phyloP scores from a whole-genome alignment of 2,797 vertebrate species.

The Sus cebifrons region DNA sequence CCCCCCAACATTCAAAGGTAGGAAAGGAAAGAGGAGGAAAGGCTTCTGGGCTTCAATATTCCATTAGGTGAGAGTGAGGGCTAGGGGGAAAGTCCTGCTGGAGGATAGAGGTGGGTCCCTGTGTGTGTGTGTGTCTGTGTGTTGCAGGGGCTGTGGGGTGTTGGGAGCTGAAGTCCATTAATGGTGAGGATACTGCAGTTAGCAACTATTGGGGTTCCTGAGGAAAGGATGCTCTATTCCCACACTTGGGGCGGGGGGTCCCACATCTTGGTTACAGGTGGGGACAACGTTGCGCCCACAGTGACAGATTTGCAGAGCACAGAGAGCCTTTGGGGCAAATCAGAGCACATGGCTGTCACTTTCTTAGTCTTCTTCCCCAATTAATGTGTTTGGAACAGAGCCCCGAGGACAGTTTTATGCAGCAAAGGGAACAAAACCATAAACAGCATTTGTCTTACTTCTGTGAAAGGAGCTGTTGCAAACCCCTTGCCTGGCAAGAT shows the following conservation, averaged over 20 bases:
- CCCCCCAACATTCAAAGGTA: background rate
- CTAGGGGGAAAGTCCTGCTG: background rate
- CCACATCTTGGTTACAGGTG: background rate
- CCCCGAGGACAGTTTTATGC: constrained; percentile 62
- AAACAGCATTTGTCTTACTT: constrained; percentile 71
- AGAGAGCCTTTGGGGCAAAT: constrained; percentile 20
- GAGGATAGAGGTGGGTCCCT: background rate
- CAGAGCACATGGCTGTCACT: constrained; percentile 68
- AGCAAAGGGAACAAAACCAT: constrained; percentile 63
- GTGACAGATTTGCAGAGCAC: background rate
- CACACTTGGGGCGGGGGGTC: background rate
- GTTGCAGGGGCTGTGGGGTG: no score
- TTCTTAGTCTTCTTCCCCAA: constrained; percentile 56
- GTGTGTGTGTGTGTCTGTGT: background rate
- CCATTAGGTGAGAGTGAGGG: background rate
- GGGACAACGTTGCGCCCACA: background rate
- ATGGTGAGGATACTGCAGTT: background rate
- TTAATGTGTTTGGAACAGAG: constrained; percentile 76
- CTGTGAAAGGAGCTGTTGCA: constrained; percentile 33
- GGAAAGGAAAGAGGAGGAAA: background rate
- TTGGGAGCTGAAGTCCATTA: background rate
- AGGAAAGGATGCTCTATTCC: background rate
- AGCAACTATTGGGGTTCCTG: background rate
- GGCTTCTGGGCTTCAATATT: background rate
- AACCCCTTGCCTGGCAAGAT: background rate